A percentile compares a stretch with the other conserved stretches of the same genome.
These are phyloP conservation scores for Theretra japonica DNA, from an alignment of 2,888 invertebrate genomes.

Conservation along the genomic window DNA sequence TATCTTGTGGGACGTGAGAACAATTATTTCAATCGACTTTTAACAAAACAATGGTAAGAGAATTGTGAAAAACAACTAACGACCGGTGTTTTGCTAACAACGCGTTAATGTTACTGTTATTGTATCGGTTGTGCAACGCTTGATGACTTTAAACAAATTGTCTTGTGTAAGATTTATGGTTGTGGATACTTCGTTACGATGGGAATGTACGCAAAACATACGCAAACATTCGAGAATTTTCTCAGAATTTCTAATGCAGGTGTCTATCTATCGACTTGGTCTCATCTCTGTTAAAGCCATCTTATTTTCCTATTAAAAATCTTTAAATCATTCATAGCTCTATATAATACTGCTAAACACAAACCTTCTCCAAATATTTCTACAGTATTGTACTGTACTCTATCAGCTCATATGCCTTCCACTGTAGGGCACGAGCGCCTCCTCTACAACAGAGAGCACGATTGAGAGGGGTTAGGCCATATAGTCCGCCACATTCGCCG, in stretches of 20 bases:
- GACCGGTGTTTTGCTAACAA: slow-evolving; percentile 63
- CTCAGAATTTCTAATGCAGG: neutral
- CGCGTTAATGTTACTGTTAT: slow-evolving; percentile 63
- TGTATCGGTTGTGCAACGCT: slow-evolving; percentile 58
- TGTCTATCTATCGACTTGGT: neutral
- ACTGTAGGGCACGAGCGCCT: too few relatives aligned
- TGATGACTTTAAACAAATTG: slow-evolving; percentile 34
- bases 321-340: too few relatives aligned
- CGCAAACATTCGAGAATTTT: slow-evolving; percentile 3
- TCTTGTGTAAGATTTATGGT: slow-evolving; percentile 30
- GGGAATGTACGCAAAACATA: slow-evolving; percentile 29
- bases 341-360: too few relatives aligned
- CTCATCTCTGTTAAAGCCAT: neutral
- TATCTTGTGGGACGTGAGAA: slow-evolving; percentile 72
- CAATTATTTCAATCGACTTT: slow-evolving; percentile 60
- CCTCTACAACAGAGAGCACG: too few relatives aligned
- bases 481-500: too few relatives aligned
- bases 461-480: too few relatives aligned
- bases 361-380: too few relatives aligned
- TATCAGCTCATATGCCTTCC: too few relatives aligned
- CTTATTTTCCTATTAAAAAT: neutral
- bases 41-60: slow-evolving; percentile 65
- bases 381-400: too few relatives aligned
- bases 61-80: slow-evolving; percentile 65
- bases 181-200: slow-evolving; percentile 34